Evolutionary conservation across 2,797 vertebrate species (phyloP).

Genomic region (Melanogrammus aeglefinus): DNA sequence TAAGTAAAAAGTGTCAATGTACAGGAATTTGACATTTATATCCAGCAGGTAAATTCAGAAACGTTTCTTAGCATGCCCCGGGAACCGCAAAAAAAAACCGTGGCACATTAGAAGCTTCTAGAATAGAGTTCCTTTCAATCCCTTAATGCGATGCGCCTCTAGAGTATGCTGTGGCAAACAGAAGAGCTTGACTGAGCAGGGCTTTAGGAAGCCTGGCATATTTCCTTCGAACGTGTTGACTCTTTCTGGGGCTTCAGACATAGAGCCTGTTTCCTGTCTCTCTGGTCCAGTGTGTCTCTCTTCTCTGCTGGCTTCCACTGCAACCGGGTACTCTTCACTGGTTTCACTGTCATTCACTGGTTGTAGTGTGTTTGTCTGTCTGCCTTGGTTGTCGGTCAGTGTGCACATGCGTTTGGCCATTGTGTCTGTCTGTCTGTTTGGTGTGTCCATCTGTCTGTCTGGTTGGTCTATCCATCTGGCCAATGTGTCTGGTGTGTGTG

Average conservation of each 20-base stretch:
- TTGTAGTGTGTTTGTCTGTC: not conserved
- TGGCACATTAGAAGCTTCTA: not conserved
- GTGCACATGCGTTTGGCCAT: not conserved
- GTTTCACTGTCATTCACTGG: no score
- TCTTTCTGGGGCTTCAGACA: not conserved
- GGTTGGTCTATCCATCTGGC: no score
- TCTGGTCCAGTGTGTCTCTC: not conserved
- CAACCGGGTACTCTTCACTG: no score
- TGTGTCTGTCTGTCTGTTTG: not conserved
- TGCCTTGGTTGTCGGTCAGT: not conserved
- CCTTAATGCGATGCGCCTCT: not conserved
- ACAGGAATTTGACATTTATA: not conserved
- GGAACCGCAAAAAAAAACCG: not conserved
- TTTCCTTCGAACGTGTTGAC: not conserved
- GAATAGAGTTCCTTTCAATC: not conserved
- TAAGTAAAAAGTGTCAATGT: not conserved
- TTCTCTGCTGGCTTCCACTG: not conserved
- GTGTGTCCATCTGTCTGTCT: no score
- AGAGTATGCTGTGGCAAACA: not conserved
- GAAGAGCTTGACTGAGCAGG: not conserved
- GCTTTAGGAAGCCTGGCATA: not conserved
- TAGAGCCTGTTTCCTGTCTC: not conserved
- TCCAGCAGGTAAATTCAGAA: not conserved
- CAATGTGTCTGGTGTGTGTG: not conserved
- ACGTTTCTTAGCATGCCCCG: not conserved